Percentiles rank a stretch among this genome's conserved stretches.
These are phyloP conservation scores for Lasioglossum malachurum DNA, from an alignment of 2,888 invertebrate genomes.

Conservation along the genomic window DNA sequence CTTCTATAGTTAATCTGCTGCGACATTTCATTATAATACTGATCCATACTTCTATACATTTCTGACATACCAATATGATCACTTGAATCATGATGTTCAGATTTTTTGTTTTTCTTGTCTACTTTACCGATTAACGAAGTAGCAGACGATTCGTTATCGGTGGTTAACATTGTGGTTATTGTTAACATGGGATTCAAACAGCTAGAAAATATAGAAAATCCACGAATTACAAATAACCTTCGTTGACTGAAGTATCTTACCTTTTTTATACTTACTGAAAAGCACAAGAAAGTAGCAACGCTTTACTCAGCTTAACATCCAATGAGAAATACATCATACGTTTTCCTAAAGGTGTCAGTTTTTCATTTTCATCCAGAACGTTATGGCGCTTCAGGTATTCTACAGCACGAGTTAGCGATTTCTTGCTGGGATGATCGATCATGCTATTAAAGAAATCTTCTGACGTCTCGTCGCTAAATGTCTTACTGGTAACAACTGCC, in stretches of 20 bases:
- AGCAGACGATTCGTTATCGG: conserved; percentile 86
- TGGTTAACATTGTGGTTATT: conserved; percentile 85
- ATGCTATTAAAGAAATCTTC: conserved; percentile 87
- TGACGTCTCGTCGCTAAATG: conserved; percentile 87
- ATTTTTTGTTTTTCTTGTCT: conserved; percentile 86
- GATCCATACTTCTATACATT: conserved; percentile 85
- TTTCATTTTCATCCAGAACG: conserved; percentile 87
- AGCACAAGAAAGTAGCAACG: conserved; percentile 87
- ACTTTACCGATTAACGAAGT: conserved; percentile 85
- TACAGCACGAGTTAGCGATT: conserved; percentile 85
- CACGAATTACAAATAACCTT: neutral
- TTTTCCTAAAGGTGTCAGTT: conserved; percentile 88
- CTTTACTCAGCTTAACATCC: conserved; percentile 88
- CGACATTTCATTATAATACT: conserved; percentile 53
- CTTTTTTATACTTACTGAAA: conserved; percentile 82
- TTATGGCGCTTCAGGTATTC: conserved; percentile 86
- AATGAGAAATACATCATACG: conserved; percentile 86
- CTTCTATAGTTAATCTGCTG: accelerated
- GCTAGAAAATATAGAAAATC: conserved; percentile 64
- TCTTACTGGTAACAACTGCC: conserved; percentile 88
- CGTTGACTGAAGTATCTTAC: conserved; percentile 62
- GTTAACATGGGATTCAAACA: conserved; percentile 86
- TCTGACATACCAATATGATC: conserved; percentile 88
- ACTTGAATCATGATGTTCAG: conserved; percentile 86
- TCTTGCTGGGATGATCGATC: conserved; percentile 87